A percentile compares a stretch with the other conserved stretches of the same genome.
phyloP scores from a whole-genome alignment of 2,113 vertebrate genomes.

The Hassar affinis region DNA sequence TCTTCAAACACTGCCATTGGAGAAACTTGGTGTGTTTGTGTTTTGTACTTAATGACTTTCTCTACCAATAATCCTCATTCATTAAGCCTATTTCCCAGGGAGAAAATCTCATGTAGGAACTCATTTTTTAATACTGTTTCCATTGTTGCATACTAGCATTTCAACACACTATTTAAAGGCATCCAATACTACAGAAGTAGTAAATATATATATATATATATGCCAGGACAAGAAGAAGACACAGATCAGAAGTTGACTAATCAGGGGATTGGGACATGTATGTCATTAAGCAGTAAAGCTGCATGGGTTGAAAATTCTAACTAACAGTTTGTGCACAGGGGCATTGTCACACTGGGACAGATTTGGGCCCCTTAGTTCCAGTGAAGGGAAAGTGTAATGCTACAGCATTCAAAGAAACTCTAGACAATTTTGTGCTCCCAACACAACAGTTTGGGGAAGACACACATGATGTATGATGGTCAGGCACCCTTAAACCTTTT shows the following conservation, averaged over 20 bases:
- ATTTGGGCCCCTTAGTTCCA: not conserved
- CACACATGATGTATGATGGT: not conserved
- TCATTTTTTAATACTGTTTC: constrained; percentile 22
- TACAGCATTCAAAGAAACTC: not conserved
- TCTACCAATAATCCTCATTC: constrained; percentile 27
- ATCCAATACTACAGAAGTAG: not conserved
- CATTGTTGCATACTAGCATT: constrained; percentile 27
- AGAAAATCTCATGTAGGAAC: constrained; percentile 23
- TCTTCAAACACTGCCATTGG: constrained; percentile 22
- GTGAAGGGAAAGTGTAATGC: not conserved
- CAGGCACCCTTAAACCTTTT: not conserved
- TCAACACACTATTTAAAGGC: constrained; percentile 2
- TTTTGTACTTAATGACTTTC: constrained; percentile 57
- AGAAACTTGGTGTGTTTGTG: constrained; percentile 33
- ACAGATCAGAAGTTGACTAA: not conserved
- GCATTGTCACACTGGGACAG: not conserved
- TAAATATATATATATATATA: not conserved
- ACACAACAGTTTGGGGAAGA: not conserved
- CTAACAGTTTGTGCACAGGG: not conserved
- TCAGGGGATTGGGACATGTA: not conserved
- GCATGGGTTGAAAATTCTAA: not conserved
- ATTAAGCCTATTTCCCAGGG: constrained; percentile 23
- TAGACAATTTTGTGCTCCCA: not conserved
- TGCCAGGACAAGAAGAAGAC: not conserved
- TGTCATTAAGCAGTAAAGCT: not conserved